These are phyloP conservation scores for Diloba caeruleocephala DNA, from an alignment of 2,888 invertebrate genomes.

Conservation along the genomic window DNA sequence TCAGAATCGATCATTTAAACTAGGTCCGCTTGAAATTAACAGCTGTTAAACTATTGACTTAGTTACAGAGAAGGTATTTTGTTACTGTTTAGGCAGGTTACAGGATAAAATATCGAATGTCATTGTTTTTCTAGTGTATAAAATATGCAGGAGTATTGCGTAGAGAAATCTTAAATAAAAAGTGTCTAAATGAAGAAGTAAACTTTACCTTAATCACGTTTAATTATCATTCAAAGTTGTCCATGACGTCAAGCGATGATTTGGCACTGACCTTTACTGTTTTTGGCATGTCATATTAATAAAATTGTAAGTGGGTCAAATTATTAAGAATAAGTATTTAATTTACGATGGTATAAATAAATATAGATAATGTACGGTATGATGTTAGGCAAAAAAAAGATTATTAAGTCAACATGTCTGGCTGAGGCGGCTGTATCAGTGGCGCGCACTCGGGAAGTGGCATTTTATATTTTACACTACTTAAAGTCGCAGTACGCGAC, in stretches of 20 bases:
- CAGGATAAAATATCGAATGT: slow-evolving; percentile 20
- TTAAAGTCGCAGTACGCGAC: no score
- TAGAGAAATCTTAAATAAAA: neutral
- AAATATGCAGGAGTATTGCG: neutral
- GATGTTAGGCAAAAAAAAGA: no score
- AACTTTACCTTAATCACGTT: neutral
- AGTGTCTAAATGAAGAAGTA: no score
- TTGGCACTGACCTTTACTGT: slow-evolving; percentile 27
- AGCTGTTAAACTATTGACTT: slow-evolving; percentile 37
- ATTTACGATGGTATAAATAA: no score
- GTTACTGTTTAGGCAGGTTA: slow-evolving; percentile 17
- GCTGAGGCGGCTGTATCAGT: no score
- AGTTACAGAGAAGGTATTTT: slow-evolving; percentile 38
- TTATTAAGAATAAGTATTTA: no score
- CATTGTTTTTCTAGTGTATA: neutral
- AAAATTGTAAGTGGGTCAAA: slow-evolving; percentile 27
- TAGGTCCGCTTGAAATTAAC: slow-evolving; percentile 26
- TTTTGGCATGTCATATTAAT: slow-evolving; percentile 29
- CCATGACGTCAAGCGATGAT: slow-evolving; percentile 7
- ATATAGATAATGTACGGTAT: no score
- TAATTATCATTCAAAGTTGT: neutral
- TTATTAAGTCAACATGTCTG: no score
- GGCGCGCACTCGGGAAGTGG: no score
- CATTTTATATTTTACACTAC: no score
- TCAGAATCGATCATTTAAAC: slow-evolving; percentile 42